Evolutionary conservation across 2,113 vertebrate species (phyloP), one percentile per base, ranked within the genome.

Genomic region (Poicephalus gulielmi): DNA sequence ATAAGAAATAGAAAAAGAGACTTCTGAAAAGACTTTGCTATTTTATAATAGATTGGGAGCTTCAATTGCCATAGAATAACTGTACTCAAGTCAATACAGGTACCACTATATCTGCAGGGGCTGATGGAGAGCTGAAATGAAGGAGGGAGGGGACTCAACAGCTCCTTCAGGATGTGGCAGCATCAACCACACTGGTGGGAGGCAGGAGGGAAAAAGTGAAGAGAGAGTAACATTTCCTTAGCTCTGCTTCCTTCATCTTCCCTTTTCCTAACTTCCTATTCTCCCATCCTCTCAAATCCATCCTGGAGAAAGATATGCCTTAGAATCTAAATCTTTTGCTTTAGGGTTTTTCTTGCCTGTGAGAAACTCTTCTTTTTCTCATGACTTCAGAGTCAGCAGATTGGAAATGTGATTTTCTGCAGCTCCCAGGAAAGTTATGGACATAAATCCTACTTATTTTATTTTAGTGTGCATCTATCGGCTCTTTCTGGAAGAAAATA

Each of bases 321-420:
- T 62, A 64, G 52, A 79, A 81, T 43, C 33, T 43, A 60, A 81
- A 66, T 68, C 68, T 52, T 88, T 84, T 91, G 52, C 80, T 73
- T 81, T 24, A 64, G 30, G 27, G 68, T 76, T 93, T 63, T 55
- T 92, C 79, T 86, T 44, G 67, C 50, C 71, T 60, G 23, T 55
- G 43, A 83, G 79, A 81, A 90, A 73, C 50, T 88, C 8, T 14
- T 79, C n/a, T 94, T 93, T 49, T 67, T 75, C 79, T 86, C 77
- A 17, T 52, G 22, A 68, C 18, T 88, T 75, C 17, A 62, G 50
- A 81, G 43, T 3, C 15, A 83, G 20, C 52, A 76, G 64, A 68
- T 82, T 79, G 66, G 41, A 90, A 75, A 64, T 28, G 37, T 69
- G 27, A 35, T 88, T 93, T 93, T 84, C 66, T 90, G 68, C 64